A percentile compares a stretch with the other conserved stretches of the same genome.
Conservation (phyloP, 2,888 invertebrate genomes). For the Actias luna region DNA sequence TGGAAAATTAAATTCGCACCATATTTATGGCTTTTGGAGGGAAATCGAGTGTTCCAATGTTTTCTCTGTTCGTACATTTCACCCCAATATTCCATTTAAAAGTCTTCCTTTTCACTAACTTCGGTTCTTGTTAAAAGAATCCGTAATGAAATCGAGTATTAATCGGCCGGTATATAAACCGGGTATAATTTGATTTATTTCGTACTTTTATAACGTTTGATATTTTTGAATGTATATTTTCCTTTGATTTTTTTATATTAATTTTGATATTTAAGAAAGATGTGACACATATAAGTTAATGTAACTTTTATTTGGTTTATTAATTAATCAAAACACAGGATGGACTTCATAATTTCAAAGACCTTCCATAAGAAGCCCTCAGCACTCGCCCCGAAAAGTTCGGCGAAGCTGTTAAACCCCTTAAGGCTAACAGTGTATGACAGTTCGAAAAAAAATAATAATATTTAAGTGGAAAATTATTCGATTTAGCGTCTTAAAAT, state of each 20-base stretch:
- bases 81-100: constrained; percentile 32
- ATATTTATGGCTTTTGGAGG: constrained; percentile 72
- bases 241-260: not conserved
- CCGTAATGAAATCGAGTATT: not conserved
- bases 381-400: no score
- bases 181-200: constrained; percentile 6
- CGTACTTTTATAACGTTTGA: not conserved
- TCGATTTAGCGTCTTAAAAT: no score
- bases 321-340: no score
- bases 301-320: no score
- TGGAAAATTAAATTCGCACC: constrained; percentile 74
- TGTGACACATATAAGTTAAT: no score
- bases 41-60: constrained; percentile 58
- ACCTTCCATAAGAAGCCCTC: no score
- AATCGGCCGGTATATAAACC: not conserved
- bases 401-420: no score
- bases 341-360: no score
- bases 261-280: no score
- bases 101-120: constrained; percentile 18
- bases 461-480: no score
- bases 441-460: no score
- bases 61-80: constrained; percentile 40
- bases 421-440: no score
- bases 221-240: not conserved
- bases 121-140: not conserved